Evolutionary conservation across 1,140 invertebrate species (phyloP).

Genomic region (Agrilus planipennis): DNA sequence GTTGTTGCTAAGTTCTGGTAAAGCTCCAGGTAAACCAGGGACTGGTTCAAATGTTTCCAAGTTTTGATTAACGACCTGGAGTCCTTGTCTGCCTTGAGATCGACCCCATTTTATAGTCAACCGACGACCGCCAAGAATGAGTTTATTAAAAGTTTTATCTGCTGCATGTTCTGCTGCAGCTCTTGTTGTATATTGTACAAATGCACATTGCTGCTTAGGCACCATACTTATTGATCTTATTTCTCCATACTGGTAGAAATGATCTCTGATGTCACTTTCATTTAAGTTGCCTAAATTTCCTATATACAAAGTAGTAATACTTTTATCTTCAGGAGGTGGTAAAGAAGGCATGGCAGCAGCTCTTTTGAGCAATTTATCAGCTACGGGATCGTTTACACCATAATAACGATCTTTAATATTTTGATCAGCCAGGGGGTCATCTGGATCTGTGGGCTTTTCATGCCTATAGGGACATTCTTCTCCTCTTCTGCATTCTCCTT

Average conservation of each 20-base stretch:
- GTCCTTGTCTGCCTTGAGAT: conserved; percentile 51
- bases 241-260: conserved; percentile 99
- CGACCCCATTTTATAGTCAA: conserved; percentile 96
- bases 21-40: conserved; percentile 74
- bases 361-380: conserved; percentile 90
- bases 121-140: conserved; percentile 75
- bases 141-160: conserved; percentile 92
- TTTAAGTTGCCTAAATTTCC: conserved; percentile 86
- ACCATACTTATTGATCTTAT: conserved; percentile 89
- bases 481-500: conserved; percentile 96
- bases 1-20: conserved; percentile 63
- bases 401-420: conserved; percentile 99
- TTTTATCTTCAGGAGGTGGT: conserved; percentile 89
- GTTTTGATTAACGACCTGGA: conserved; percentile 22
- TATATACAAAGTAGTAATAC: conserved; percentile 93
- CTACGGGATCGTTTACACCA: conserved; percentile 97
- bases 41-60: conserved; percentile 62
- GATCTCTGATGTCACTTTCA: conserved; percentile 83
- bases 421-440: conserved; percentile 97
- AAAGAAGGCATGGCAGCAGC: conserved; percentile 90
- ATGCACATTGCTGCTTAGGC: conserved; percentile 90
- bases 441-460: conserved; percentile 98
- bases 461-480: conserved; percentile 99
- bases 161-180: conserved; percentile 84
- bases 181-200: conserved; percentile 91